These are phyloP conservation scores for Drosophila sordidapex DNA, from an alignment of 2,888 invertebrate genomes.

Conservation along the genomic window DNA sequence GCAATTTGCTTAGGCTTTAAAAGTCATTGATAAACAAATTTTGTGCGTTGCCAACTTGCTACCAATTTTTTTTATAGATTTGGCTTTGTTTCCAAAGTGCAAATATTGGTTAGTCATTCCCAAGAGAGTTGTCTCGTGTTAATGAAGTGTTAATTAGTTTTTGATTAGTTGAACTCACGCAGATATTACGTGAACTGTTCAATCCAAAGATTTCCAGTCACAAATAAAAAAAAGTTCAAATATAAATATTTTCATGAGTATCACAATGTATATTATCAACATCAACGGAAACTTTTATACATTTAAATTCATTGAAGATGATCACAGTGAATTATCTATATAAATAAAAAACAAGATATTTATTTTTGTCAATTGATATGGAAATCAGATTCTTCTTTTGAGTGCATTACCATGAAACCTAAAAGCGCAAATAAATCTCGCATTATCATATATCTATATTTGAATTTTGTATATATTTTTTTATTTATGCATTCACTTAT, in stretches of 20 bases:
- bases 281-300: constrained; percentile 66
- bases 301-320: constrained; percentile 58
- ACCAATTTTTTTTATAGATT: not conserved
- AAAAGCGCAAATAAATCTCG: constrained; percentile 47
- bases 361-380: constrained; percentile 12
- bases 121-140: constrained; percentile 36
- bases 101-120: constrained; percentile 5
- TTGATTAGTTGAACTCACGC: constrained; percentile 56
- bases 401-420: constrained; percentile 49
- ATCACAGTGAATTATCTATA: constrained; percentile 60
- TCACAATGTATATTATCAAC: constrained; percentile 10
- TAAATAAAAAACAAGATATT: constrained; percentile 59
- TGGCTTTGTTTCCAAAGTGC: constrained; percentile 8
- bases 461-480: constrained; percentile 15
- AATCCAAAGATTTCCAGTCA: constrained; percentile 20
- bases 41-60: constrained; percentile 1
- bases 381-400: constrained; percentile 36
- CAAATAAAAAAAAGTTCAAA: constrained; percentile 22
- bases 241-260: constrained; percentile 30
- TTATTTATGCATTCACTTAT: constrained; percentile 37
- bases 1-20: constrained; percentile 16
- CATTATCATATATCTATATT: constrained; percentile 31
- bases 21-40: constrained; percentile 13
- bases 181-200: constrained; percentile 16
- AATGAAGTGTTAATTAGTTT: constrained; percentile 66